Evolutionary conservation across 2,888 invertebrate genomes (phyloP), one percentile per base, ranked within the genome.

Genomic region (Myopa testacea): DNA sequence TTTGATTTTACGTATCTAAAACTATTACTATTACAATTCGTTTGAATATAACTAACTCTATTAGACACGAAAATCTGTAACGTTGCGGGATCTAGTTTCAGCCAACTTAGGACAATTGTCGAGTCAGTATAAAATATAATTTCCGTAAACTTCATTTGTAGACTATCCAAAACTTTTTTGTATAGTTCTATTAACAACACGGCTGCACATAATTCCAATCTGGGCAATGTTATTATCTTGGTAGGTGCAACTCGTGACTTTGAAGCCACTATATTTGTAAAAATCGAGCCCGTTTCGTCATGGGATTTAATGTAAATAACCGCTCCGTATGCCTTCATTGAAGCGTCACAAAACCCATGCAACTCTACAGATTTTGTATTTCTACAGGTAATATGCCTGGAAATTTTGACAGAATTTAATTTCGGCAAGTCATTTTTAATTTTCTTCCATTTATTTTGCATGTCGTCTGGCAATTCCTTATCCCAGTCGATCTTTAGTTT

Each of bases 171-270:
- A 12, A 78, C 10, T 14, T 67, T 73, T 14, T 76, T 75, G n/a
- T 74, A 62, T 16, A 78, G n/a, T 65, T 80, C 71, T 14, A 62
- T 19, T 52, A 74, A 65, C 10, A 80, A 45, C 10, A 76, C 14
- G 1, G 79, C 76, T 62, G 78, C 80, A 55, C 75, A 77, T 3
- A 80, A 60, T 45, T 77, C 80, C 12, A 80, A 38, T 14, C 73
- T 65, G 14, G 78, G 71, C 26, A 80, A 45, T 26, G 26, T 26
- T 26, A 26, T 26, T 26, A 26, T 26, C 26, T 26, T 26, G 26
- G 26, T 26, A 26, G 26, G 75, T 68, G 77, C 78, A 38, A 80
- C 72, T 19, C 77, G 58, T 10, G 80, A 78, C 52, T 80, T 80
- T 55, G 78, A 58, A 6, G 58, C 58, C 5, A 19, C 58, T 10